These are phyloP conservation scores for Hydrotaea diabolus DNA, from an alignment of 2,888 invertebrate species.

Conservation along the genomic window DNA sequence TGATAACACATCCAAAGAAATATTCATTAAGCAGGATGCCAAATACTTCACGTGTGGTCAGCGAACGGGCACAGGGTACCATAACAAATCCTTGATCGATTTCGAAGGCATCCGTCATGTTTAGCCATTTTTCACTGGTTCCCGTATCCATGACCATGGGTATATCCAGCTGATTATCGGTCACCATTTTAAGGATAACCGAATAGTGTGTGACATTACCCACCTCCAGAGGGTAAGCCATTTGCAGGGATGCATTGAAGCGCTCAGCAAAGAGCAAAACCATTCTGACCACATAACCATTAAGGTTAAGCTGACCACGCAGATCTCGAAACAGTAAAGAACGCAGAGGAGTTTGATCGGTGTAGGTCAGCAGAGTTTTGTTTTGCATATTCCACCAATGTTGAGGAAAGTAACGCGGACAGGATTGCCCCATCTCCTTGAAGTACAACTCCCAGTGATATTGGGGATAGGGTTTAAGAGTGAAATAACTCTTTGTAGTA, in stretches of 20 bases:
- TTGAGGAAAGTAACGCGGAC: constrained; percentile 26
- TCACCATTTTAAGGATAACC: neutral
- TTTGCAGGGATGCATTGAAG: constrained; percentile 69
- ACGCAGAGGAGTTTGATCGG: constrained; percentile 71
- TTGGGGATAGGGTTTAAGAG: constrained; percentile 31
- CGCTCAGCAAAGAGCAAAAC: constrained; percentile 66
- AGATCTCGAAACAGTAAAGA: constrained; percentile 64
- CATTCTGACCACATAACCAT: constrained; percentile 70
- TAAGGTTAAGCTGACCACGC: constrained; percentile 44
- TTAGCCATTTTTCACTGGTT: neutral
- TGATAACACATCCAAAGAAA: neutral
- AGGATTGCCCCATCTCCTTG: too few species aligned
- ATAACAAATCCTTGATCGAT: constrained; percentile 9
- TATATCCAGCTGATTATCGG: neutral
- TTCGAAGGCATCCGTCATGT: neutral
- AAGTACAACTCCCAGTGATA: constrained; percentile 1
- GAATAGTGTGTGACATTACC: constrained; percentile 17
- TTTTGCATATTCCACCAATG: constrained; percentile 40
- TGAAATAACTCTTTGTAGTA: too few species aligned
- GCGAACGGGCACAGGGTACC: constrained; percentile 52
- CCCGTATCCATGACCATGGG: neutral
- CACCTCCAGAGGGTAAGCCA: neutral
- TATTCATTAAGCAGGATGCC: constrained; percentile 7
- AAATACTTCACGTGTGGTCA: constrained; percentile 33
- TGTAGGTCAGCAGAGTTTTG: constrained; percentile 58